Percentiles rank a stretch among this genome's conserved stretches.
phyloP scores from a whole-genome alignment of 2,888 invertebrate genomes.

The Chaitophorus viminalis region DNA sequence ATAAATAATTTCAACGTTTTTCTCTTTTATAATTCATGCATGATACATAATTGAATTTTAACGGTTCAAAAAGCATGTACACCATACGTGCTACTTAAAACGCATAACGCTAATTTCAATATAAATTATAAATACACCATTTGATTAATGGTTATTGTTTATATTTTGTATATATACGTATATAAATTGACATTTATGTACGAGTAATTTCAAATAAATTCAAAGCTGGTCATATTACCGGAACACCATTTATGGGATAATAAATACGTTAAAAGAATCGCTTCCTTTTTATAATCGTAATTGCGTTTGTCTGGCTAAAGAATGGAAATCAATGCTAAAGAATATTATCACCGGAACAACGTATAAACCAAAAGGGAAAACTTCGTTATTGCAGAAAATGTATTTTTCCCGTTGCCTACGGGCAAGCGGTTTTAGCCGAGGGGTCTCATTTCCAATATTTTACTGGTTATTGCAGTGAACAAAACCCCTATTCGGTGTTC shows the following conservation, averaged over 20 bases:
- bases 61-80: background rate
- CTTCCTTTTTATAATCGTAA: conserved; percentile 43
- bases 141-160: background rate
- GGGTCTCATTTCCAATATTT: conserved; percentile 52
- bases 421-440: conserved; percentile 35
- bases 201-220: background rate
- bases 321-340: conserved; percentile 10
- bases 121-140: background rate
- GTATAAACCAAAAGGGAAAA: conserved; percentile 49
- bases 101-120: background rate
- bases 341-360: conserved; percentile 47
- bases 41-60: background rate
- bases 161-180: background rate
- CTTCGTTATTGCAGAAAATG: conserved; percentile 46
- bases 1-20: background rate
- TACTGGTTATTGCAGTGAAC: conserved; percentile 55
- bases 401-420: conserved; percentile 45
- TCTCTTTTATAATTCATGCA: background rate
- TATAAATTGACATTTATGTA: background rate
- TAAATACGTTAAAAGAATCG: conserved; percentile 40
- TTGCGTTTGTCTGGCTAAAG: conserved; percentile 26
- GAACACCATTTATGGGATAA: conserved; percentile 10
- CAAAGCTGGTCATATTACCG: background rate
- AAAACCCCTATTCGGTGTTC: conserved; percentile 55
- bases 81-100: background rate